phyloP scores from a whole-genome alignment of 2,113 vertebrate genomes.

The Oncorhynchus mykiss region DNA sequence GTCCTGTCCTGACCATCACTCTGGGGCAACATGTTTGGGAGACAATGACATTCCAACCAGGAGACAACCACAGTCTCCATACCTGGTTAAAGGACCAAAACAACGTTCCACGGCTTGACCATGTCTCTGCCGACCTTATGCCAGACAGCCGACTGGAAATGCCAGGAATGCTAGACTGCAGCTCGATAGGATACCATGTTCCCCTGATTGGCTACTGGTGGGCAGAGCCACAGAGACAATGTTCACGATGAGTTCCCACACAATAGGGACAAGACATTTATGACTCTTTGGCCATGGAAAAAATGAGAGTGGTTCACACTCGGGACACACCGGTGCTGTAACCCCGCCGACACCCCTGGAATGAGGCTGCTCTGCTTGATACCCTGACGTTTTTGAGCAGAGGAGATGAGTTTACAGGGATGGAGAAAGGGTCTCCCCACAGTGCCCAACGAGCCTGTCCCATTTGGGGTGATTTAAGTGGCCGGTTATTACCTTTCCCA shows the following conservation, averaged over 20 bases:
- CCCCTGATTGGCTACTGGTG: slow-evolving; percentile 78
- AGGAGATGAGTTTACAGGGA: slow-evolving; percentile 41
- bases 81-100: slow-evolving; percentile 55
- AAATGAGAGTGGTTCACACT: slow-evolving; percentile 59
- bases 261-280: slow-evolving; percentile 79
- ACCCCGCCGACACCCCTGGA: slow-evolving; percentile 56
- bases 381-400: slow-evolving; percentile 55
- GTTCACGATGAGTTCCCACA: slow-evolving; percentile 76
- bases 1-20: background rate
- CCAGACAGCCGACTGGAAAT: slow-evolving; percentile 69
- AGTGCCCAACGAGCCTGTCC: slow-evolving; percentile 66
- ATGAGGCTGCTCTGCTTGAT: slow-evolving; percentile 48
- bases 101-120: slow-evolving; percentile 60
- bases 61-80: slow-evolving; percentile 58
- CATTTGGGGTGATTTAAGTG: slow-evolving; percentile 75
- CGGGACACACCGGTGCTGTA: slow-evolving; percentile 44
- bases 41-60: slow-evolving; percentile 72
- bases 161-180: slow-evolving; percentile 80
- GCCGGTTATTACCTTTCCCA: slow-evolving; percentile 69
- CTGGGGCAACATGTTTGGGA: slow-evolving; percentile 15
- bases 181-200: slow-evolving; percentile 79
- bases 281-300: slow-evolving; percentile 64
- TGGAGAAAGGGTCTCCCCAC: slow-evolving; percentile 56
- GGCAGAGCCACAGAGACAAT: slow-evolving; percentile 68
- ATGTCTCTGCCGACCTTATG: slow-evolving; percentile 58